Percentiles rank a stretch among this genome's conserved stretches.
phyloP scores from a whole-genome alignment of 2,113 vertebrate genomes.

The Perca fluviatilis region DNA sequence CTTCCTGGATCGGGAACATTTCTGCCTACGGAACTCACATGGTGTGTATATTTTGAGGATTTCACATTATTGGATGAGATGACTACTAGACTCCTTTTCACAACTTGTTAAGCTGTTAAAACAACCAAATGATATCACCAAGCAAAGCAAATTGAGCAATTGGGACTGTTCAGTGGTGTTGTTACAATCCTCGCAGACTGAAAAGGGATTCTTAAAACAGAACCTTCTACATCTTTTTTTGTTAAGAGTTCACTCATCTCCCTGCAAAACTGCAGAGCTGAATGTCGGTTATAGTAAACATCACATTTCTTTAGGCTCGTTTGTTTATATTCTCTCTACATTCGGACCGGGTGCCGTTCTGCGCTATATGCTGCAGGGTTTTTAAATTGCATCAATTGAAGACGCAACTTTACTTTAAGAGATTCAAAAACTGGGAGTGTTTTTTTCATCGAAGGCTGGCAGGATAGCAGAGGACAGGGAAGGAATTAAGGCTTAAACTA shows the following conservation, averaged over 20 bases:
- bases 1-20: not conserved
- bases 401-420: slow-evolving; percentile 10
- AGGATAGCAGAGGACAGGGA: not conserved
- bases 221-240: slow-evolving; percentile 64
- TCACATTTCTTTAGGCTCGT: slow-evolving; percentile 47
- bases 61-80: slow-evolving; percentile 55
- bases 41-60: slow-evolving; percentile 5
- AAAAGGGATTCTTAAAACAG: slow-evolving; percentile 85
- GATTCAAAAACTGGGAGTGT: slow-evolving; percentile 15
- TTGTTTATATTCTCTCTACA: slow-evolving; percentile 58
- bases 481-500: slow-evolving; percentile 47
- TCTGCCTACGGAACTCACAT: not conserved
- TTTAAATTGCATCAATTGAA: slow-evolving; percentile 23
- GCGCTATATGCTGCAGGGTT: slow-evolving; percentile 13
- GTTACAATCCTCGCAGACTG: not conserved
- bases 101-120: slow-evolving; percentile 37
- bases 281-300: slow-evolving; percentile 44
- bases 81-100: not conserved
- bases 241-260: slow-evolving; percentile 21
- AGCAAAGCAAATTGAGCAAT: not conserved
- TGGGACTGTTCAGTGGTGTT: slow-evolving; percentile 3
- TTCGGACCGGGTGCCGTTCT: slow-evolving; percentile 41
- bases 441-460: slow-evolving; percentile 1
- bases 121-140: slow-evolving; percentile 6
- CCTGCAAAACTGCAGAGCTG: slow-evolving; percentile 42